phyloP scores from a whole-genome alignment of 2,888 invertebrate species.

The Pheosia gnoma region DNA sequence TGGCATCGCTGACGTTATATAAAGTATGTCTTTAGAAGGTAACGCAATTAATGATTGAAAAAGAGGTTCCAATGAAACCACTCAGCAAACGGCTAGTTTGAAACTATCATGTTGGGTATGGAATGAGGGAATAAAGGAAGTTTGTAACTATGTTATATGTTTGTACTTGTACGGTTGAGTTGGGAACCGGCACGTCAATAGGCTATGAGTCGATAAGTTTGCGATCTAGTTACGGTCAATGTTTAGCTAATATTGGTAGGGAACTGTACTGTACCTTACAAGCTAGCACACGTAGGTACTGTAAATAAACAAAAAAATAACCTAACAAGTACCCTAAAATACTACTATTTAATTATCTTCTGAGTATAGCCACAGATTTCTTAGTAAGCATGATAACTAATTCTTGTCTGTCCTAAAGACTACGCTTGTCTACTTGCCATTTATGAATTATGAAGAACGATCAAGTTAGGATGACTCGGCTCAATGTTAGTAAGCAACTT shows the following conservation, averaged over 20 bases:
- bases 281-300: too few species aligned
- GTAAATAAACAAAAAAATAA: too few species aligned
- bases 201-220: neutral
- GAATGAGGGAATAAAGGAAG: neutral
- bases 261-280: too few species aligned
- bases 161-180: neutral
- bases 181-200: neutral
- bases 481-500: neutral
- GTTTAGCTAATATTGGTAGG: too few species aligned
- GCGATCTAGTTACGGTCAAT: neutral
- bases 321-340: too few species aligned
- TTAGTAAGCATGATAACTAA: too few species aligned
- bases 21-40: too few species aligned
- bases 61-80: neutral
- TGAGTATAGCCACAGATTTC: too few species aligned
- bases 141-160: neutral
- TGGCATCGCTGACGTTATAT: too few species aligned
- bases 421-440: neutral
- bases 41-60: neutral
- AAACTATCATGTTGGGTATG: neutral
- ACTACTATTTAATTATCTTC: too few species aligned
- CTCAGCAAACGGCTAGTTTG: neutral
- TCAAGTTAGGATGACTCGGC: neutral
- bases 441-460: neutral
- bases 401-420: too few species aligned